Base-by-base conservation (phyloP, 2,797 vertebrate species). In the Chaetodon trifasciatus region DNA sequence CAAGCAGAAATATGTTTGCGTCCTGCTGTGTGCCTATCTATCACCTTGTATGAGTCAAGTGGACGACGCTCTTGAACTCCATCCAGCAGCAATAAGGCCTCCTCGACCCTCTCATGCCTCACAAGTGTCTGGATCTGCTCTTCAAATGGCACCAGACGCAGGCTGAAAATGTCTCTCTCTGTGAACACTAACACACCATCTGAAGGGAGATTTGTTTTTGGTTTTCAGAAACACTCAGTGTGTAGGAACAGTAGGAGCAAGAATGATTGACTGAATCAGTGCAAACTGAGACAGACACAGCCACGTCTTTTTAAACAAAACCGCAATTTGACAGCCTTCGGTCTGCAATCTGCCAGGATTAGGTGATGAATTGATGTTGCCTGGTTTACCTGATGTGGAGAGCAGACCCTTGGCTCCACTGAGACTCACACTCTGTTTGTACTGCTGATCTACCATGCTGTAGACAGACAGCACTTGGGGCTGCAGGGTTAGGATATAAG, bases 361-460 rank as follows among this genome's bases (percentile, higher is more conserved):
- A 63, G 57, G 47, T 58, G 44, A 68, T 62, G 46, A 56, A 62
- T 19, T 56, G 61, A 67, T 42, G 55, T 62, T 21, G 53, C 37
- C 44, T 50, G 64, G 15, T 86, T 81, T 87, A 95, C 92, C 93
- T 95, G 93, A 57, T 39, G 81, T 87, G 21, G 89, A 82, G 64
- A 85, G 73, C 42, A 95, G 91, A 50, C 91, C 91, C 68, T 81
- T 90, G 3, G 81, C 91, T 61, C 81, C 88, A 0, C 80, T 86
- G 70, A 95, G 70, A 74, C 78, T 66, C 58, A 93, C 46, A 19
- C 85, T 92, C 89, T 96, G 95, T 84, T 96, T 95, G 70, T 71
- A 70, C 75, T 89, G 84, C 85, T 95, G 93, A 86, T 96, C 94
- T 65, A 95, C 81, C 81, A 94, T 81, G 85, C 95, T 96, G 91